These are phyloP conservation scores for Heliconius charithonia DNA, from an alignment of 2,888 invertebrate species.

Conservation along the genomic window DNA sequence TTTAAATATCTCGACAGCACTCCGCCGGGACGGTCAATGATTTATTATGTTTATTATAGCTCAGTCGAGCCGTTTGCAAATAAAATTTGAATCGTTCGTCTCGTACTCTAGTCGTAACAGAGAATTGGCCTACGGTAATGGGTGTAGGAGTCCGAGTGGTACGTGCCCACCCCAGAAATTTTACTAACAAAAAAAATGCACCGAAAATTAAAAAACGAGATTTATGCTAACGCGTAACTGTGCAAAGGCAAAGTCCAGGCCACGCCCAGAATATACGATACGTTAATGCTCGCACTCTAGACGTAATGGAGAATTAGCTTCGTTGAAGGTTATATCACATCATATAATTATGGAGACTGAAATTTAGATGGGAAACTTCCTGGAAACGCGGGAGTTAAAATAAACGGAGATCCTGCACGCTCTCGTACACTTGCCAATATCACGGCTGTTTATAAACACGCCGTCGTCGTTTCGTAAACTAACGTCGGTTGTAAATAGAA, in stretches of 20 bases:
- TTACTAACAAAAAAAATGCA: too few species aligned
- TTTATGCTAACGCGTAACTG: too few species aligned
- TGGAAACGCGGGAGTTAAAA: conserved; percentile 60
- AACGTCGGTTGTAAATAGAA: conserved; percentile 42
- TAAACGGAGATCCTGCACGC: conserved; percentile 61
- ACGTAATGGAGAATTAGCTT: conserved; percentile 63
- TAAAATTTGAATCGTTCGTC: conserved; percentile 65
- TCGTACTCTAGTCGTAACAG: conserved; percentile 60
- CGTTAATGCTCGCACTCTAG: conserved; percentile 52
- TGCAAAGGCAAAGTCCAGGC: too few species aligned
- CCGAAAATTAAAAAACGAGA: too few species aligned
- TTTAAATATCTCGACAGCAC: conserved; percentile 59
- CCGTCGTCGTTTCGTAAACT: conserved; percentile 48
- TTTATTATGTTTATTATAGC: conserved; percentile 68
- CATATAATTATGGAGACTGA: conserved; percentile 57
- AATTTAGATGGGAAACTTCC: conserved; percentile 63
- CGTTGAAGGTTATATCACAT: conserved; percentile 74
- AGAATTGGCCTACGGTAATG: conserved; percentile 54
- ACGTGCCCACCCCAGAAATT: too few species aligned
- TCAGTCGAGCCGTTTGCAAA: conserved; percentile 55
- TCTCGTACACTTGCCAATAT: conserved; percentile 60
- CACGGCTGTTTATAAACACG: conserved; percentile 61
- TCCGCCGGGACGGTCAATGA: conserved; percentile 61
- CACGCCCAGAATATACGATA: too few species aligned
- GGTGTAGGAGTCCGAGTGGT: too few species aligned